Percentiles rank a stretch among this genome's conserved stretches.
Evolutionary conservation across 2,888 invertebrate genomes (phyloP).

Genomic region (Apotomis betuletana): DNA sequence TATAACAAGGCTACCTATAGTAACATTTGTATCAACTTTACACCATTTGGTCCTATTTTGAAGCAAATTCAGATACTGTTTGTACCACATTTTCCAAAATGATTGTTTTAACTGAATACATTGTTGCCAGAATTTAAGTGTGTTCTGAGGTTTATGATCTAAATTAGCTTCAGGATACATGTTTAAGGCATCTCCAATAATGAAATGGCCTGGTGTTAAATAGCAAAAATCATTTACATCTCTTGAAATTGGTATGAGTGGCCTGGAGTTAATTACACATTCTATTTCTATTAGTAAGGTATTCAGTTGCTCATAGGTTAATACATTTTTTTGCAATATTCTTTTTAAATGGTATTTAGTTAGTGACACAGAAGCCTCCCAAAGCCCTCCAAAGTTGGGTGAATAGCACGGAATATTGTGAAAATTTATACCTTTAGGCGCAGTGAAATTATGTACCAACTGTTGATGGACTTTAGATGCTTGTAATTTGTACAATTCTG

Average conservation of each 20-base stretch:
- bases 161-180: constrained; percentile 40
- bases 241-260: constrained; percentile 46
- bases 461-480: constrained; percentile 8
- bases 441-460: constrained; percentile 3
- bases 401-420: constrained; percentile 50
- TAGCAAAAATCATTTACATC: constrained; percentile 45
- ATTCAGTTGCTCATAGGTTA: constrained; percentile 48
- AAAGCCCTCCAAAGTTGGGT: constrained; percentile 51
- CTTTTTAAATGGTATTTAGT: constrained; percentile 45
- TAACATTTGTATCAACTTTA: constrained; percentile 18
- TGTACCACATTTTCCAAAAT: constrained; percentile 9
- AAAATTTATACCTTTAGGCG: constrained; percentile 44
- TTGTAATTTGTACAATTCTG: constrained; percentile 21
- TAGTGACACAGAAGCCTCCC: constrained; percentile 50
- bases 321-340: neutral
- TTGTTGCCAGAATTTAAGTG: constrained; percentile 25
- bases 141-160: neutral
- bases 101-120: constrained; percentile 7
- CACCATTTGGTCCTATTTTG: constrained; percentile 40
- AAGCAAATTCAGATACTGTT: constrained; percentile 36
- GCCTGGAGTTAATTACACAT: constrained; percentile 47
- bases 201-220: constrained; percentile 54
- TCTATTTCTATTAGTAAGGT: constrained; percentile 48
- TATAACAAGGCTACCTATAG: constrained; percentile 33
- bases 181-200: constrained; percentile 49